Conservation (phyloP, 2,888 invertebrate species). For the Metacarcinus magister region DNA sequence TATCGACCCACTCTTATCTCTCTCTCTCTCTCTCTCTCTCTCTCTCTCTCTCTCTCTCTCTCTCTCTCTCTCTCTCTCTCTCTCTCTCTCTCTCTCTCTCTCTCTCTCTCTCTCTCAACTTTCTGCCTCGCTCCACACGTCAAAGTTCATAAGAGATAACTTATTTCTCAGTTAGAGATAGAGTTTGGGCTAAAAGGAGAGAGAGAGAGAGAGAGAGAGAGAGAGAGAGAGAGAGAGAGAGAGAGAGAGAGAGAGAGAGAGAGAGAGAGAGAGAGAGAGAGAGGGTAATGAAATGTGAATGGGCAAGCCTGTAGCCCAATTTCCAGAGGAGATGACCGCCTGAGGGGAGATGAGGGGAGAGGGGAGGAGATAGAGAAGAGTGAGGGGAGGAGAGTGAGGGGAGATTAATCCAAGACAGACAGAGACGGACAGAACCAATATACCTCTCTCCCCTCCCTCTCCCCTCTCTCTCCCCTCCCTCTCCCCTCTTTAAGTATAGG, state of each 20-base stretch:
- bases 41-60: slow-evolving; percentile 48
- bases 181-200: background rate
- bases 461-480: background rate
- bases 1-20: background rate
- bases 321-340: background rate
- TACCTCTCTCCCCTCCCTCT: background rate
- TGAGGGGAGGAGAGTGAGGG: background rate
- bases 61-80: slow-evolving; percentile 43
- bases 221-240: slow-evolving; percentile 26
- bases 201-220: slow-evolving; percentile 26
- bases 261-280: background rate
- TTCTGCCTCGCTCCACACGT: background rate
- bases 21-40: too few relatives aligned
- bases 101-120: slow-evolving; percentile 50
- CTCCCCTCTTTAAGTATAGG: background rate
- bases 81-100: slow-evolving; percentile 57
- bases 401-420: slow-evolving; percentile 6
- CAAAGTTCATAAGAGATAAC: slow-evolving; percentile 26
- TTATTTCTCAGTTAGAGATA: background rate
- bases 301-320: background rate
- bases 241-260: slow-evolving; percentile 26
- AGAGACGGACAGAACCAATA: background rate
- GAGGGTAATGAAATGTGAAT: background rate
- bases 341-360: too few relatives aligned
- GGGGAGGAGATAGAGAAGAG: too few relatives aligned